Conservation (phyloP, 2,797 vertebrate species). For the Acrocephalus scirpaceus region DNA sequence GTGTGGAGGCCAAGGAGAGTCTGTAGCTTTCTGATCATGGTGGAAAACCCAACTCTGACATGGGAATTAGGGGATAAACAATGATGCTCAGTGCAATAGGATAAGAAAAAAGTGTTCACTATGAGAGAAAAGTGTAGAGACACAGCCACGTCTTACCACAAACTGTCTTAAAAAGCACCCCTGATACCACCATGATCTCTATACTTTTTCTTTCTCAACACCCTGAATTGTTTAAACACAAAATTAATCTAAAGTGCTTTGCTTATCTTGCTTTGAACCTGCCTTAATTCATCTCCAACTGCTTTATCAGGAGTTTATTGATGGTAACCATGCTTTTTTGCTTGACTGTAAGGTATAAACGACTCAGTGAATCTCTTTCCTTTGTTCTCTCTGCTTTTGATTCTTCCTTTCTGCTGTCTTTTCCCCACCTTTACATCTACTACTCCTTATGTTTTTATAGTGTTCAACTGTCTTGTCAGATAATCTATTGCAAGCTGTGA, state of each 20-base stretch:
- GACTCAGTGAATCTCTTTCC: not conserved
- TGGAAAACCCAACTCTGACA: not conserved
- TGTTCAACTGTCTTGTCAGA: not conserved
- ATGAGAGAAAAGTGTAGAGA: not conserved
- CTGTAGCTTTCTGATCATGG: not conserved
- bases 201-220: not conserved
- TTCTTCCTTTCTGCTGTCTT: not conserved
- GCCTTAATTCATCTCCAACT: not conserved
- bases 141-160: accelerated
- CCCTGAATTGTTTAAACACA: not conserved
- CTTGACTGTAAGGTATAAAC: not conserved
- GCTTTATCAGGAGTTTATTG: not conserved
- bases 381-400: constrained; percentile 14
- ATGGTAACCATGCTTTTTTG: not conserved
- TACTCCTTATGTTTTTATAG: not conserved
- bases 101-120: not conserved
- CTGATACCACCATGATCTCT: not conserved
- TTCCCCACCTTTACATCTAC: not conserved
- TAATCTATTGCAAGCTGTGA: not conserved
- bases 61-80: not conserved
- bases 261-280: not conserved
- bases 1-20: not conserved
- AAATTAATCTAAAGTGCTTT: not conserved
- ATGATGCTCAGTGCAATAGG: not conserved
- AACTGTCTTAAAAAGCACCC: not conserved